Percentiles rank a stretch among this genome's conserved stretches.
phyloP scores from a whole-genome alignment of 2,888 invertebrate species.

The Parnassius glacialis region DNA sequence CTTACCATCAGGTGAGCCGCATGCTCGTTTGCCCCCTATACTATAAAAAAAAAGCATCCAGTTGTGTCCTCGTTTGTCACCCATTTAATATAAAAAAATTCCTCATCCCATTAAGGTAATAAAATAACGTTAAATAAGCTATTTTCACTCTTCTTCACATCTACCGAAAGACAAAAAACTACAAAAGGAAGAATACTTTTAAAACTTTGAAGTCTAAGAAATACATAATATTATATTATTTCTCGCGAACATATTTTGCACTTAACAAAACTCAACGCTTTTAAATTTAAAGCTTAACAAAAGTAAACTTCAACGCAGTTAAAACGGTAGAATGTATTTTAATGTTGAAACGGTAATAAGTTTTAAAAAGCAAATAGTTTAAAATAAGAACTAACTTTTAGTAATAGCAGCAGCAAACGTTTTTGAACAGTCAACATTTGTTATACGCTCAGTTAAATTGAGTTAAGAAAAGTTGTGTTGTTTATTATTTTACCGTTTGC shows the following conservation, averaged over 20 bases:
- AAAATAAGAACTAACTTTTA: slow-evolving; percentile 21
- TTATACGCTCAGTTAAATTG: slow-evolving; percentile 27
- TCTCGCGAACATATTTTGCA: background rate
- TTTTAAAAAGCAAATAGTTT: slow-evolving; percentile 26
- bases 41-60: too few species aligned
- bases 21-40: too few species aligned
- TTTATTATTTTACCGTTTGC: slow-evolving; percentile 20
- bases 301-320: background rate
- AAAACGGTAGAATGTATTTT: slow-evolving; percentile 12
- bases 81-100: too few species aligned
- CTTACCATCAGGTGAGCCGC: too few species aligned
- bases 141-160: too few species aligned
- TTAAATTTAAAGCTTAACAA: slow-evolving; percentile 4
- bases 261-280: slow-evolving; percentile 1
- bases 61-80: too few species aligned
- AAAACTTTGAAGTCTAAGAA: too few species aligned
- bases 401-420: slow-evolving; percentile 25
- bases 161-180: too few species aligned
- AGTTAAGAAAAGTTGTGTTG: slow-evolving; percentile 26
- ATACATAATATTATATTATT: too few species aligned
- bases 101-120: too few species aligned
- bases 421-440: slow-evolving; percentile 22
- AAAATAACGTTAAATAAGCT: too few species aligned
- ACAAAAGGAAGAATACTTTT: too few species aligned
- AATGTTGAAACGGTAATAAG: slow-evolving; percentile 19